Evolutionary conservation across 1,140 invertebrate genomes (phyloP).

Genomic region (Lordiphosa stackelbergi): DNA sequence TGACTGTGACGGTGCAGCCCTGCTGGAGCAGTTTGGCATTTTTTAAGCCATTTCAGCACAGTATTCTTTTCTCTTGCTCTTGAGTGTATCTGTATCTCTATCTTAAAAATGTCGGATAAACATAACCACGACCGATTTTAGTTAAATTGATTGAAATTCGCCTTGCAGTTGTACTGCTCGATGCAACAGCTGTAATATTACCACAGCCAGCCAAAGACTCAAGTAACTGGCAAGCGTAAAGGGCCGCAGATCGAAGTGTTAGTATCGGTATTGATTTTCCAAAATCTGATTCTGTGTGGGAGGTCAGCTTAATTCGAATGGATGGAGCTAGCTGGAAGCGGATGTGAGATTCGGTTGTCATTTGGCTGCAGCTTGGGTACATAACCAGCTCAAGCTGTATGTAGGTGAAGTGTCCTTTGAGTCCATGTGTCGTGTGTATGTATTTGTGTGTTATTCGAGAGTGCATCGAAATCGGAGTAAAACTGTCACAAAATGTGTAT

Average conservation of each 20-base stretch:
- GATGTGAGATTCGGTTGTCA: not conserved
- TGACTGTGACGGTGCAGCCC: too few relatives aligned
- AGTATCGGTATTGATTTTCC: constrained; percentile 9
- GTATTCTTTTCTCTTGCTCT: not conserved
- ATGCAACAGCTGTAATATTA: not conserved
- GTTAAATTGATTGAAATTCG: not conserved
- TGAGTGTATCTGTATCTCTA: constrained; percentile 2
- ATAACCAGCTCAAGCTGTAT: not conserved
- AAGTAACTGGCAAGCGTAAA: not conserved
- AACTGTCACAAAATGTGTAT: constrained; percentile 52
- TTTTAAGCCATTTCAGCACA: constrained; percentile 10
- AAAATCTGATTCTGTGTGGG: too few relatives aligned
- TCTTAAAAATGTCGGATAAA: constrained; percentile 32
- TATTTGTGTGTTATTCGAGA: constrained; percentile 2
- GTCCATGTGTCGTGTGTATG: constrained; percentile 7
- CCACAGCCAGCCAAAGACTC: constrained; percentile 3
- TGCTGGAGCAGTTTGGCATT: constrained; percentile 2
- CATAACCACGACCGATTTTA: constrained; percentile 16
- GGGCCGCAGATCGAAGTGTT: not conserved
- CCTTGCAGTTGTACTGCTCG: not conserved
- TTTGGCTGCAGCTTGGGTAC: constrained; percentile 1
- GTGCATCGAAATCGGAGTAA: constrained; percentile 11
- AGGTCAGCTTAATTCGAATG: too few relatives aligned
- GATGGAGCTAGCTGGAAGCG: not conserved
- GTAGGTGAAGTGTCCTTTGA: constrained; percentile 10